Percentiles rank a stretch among this genome's conserved stretches.
phyloP scores from a whole-genome alignment of 1,140 invertebrate species.

The Aphidius ervi region DNA sequence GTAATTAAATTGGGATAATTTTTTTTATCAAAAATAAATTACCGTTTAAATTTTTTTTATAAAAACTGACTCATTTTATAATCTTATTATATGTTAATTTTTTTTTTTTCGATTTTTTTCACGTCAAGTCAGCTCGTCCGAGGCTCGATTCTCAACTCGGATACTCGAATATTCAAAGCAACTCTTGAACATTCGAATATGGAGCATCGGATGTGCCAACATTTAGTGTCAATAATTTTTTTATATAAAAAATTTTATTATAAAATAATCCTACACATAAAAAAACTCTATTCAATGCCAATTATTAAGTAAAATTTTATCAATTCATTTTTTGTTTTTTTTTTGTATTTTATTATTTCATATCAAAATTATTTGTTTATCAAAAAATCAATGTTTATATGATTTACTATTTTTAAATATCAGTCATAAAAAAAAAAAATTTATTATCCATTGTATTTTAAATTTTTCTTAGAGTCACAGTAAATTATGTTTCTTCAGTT shows the following conservation, averaged over 20 bases:
- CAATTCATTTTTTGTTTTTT: too few species aligned
- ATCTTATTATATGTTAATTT: constrained; percentile 4
- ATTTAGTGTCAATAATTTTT: constrained; percentile 15
- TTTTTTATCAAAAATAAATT: constrained; percentile 2
- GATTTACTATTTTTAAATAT: too few species aligned
- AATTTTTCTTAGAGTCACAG: constrained; percentile 11
- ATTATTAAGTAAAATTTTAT: too few species aligned
- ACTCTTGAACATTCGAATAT: constrained; percentile 51
- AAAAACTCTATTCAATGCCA: too few species aligned
- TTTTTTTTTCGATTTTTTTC: constrained; percentile 25
- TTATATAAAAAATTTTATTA: constrained; percentile 8
- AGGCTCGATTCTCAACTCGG: constrained; percentile 48
- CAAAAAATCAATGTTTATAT: too few species aligned
- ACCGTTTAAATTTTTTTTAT: constrained; percentile 17
- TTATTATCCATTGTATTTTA: not conserved
- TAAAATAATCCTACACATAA: not conserved
- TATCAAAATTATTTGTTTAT: too few species aligned
- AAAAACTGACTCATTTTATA: constrained; percentile 12
- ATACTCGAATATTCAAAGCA: constrained; percentile 50
- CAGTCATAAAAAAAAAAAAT: not conserved
- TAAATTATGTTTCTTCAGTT: constrained; percentile 44
- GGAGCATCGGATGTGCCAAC: constrained; percentile 35
- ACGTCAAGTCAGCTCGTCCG: constrained; percentile 31
- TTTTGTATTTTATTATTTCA: too few species aligned
- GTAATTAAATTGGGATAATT: not conserved